Conservation (phyloP, 2,797 vertebrate genomes). For the Notamacropus eugenii region DNA sequence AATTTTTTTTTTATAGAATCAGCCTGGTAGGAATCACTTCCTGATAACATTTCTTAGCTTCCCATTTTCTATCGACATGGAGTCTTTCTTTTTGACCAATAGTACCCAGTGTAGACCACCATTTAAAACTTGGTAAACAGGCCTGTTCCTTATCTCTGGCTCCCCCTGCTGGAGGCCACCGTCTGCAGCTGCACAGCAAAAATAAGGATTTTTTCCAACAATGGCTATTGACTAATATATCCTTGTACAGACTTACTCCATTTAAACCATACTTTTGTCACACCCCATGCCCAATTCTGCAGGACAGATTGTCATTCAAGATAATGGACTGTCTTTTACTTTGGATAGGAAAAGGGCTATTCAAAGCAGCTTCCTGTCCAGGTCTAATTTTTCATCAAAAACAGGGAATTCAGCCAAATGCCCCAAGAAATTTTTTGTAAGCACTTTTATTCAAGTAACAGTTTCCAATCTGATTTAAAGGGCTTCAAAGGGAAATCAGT, state of each 20-base stretch:
- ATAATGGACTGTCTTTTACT: constrained; percentile 1
- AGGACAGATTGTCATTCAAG: neutral
- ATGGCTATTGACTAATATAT: neutral
- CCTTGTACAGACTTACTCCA: constrained; percentile 4
- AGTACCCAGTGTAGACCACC: neutral
- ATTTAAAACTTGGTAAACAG: neutral
- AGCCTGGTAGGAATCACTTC: neutral
- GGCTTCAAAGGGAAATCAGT: neutral
- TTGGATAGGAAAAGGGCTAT: constrained; percentile 30
- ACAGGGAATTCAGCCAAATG: neutral
- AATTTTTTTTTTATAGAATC: neutral
- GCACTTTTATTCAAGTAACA: neutral
- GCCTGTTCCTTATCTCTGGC: neutral
- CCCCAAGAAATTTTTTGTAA: constrained; percentile 14
- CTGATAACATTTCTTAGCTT: neutral
- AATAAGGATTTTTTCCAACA: neutral
- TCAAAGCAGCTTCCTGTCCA: neutral
- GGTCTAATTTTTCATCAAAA: constrained; percentile 6
- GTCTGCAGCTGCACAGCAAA: neutral
- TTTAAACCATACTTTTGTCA: constrained; percentile 11
- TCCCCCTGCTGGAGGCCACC: constrained; percentile 70
- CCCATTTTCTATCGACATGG: neutral
- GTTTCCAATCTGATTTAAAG: neutral
- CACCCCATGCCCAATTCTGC: neutral
- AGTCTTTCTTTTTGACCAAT: neutral